Conservation (phyloP, 2,888 invertebrate species). For the Endotricha flammealis region DNA sequence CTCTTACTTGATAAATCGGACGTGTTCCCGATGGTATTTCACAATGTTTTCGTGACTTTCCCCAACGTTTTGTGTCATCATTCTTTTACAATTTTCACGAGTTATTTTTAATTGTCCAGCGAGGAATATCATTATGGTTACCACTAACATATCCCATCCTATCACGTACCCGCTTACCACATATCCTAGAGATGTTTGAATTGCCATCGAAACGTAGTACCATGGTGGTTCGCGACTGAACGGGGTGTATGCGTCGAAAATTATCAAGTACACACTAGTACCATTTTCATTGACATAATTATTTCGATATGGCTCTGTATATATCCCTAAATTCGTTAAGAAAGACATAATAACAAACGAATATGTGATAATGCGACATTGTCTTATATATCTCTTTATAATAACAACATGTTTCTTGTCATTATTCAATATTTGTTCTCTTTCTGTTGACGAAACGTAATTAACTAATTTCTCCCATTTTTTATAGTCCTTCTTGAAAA, state of each 20-base stretch:
- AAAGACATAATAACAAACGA: constrained; percentile 45
- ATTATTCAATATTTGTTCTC: constrained; percentile 27
- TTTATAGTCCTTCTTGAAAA: constrained; percentile 39
- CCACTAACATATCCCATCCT: constrained; percentile 49
- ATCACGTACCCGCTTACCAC: constrained; percentile 44
- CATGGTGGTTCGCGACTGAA: constrained; percentile 43
- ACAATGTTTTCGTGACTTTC: constrained; percentile 39
- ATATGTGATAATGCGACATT: constrained; percentile 41
- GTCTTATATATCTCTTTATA: constrained; percentile 34
- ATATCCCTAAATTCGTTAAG: constrained; percentile 44
- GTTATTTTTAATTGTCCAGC: constrained; percentile 50
- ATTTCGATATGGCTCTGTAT: constrained; percentile 46
- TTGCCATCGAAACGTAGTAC: constrained; percentile 43
- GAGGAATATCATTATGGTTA: constrained; percentile 54
- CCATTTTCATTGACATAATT: constrained; percentile 38
- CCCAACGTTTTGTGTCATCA: constrained; percentile 20
- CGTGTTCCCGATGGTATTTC: constrained; percentile 42
- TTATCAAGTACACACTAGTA: constrained; percentile 37
- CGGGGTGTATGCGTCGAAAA: constrained; percentile 51
- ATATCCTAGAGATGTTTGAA: constrained; percentile 44
- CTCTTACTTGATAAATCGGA: constrained; percentile 22
- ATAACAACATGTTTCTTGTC: constrained; percentile 25
- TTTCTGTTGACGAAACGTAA: constrained; percentile 42
- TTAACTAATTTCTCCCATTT: constrained; percentile 41
- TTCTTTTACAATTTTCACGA: constrained; percentile 30